phyloP scores from a whole-genome alignment of 2,113 vertebrate species.

The Toxotes chatareus region DNA sequence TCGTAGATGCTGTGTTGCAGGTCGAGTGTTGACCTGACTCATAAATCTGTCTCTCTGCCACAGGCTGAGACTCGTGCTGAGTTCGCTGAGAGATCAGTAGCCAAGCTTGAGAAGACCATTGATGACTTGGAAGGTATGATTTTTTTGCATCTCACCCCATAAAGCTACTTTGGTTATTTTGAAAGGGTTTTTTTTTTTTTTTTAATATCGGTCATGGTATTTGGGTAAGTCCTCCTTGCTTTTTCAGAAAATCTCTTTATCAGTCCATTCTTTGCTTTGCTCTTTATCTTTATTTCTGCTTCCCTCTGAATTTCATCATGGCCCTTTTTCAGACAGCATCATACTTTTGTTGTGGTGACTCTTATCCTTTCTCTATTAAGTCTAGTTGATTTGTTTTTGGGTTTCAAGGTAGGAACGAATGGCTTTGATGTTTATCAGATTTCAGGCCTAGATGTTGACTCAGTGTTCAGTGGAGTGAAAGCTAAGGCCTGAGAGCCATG shows the following conservation, averaged over 20 bases:
- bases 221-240: conserved; percentile 15
- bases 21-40: conserved; percentile 8
- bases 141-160: conserved; percentile 23
- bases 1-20: conserved; percentile 2
- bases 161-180: conserved; percentile 18
- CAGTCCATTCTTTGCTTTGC: conserved; percentile 11
- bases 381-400: conserved; percentile 1
- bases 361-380: neutral
- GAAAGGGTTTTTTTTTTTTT: neutral
- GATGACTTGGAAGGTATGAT: conserved; percentile 98
- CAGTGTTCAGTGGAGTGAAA: neutral
- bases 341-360: neutral
- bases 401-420: conserved; percentile 9
- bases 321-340: conserved; percentile 8
- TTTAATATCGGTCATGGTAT: neutral
- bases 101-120: conserved; percentile 99
- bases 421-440: conserved; percentile 19
- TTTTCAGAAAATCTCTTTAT: neutral
- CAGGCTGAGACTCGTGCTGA: conserved; percentile 99
- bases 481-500: neutral
- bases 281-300: conserved; percentile 1
- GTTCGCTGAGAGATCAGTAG: conserved; percentile 98
- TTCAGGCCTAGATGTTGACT: conserved; percentile 18
- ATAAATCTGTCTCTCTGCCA: conserved; percentile 49
- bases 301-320: conserved; percentile 5